Conservation (phyloP, 2,113 vertebrate genomes). For the Camelus bactrianus region DNA sequence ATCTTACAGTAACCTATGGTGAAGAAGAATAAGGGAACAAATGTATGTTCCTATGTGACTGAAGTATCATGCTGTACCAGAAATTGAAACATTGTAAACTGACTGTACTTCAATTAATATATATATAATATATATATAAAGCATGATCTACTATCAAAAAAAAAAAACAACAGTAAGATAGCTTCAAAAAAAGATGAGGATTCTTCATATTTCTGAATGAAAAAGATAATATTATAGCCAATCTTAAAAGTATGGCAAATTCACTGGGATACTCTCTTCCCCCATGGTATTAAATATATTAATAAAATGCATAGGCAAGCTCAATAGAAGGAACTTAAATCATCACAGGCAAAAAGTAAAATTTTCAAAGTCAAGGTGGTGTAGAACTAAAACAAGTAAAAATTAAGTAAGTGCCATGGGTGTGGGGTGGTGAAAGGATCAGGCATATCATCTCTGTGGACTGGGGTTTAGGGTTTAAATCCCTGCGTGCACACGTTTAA, state of each 20-base stretch:
- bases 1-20: too few species aligned
- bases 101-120: too few species aligned
- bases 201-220: not conserved
- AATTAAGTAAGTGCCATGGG: too few species aligned
- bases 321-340: constrained; percentile 13
- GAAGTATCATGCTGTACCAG: too few species aligned
- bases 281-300: not conserved
- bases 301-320: not conserved
- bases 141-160: not conserved
- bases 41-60: too few species aligned
- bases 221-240: not conserved
- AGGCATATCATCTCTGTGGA: not conserved
- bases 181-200: not conserved
- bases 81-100: too few species aligned
- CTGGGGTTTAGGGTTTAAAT: not conserved
- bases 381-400: not conserved
- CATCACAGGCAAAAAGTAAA: not conserved
- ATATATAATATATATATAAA: too few species aligned
- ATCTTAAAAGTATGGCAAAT: not conserved
- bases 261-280: not conserved
- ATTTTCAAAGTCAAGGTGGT: not conserved
- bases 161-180: not conserved
- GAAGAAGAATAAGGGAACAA: too few species aligned
- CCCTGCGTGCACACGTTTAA: not conserved
- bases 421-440: not conserved